Conservation (phyloP, 2,113 vertebrate species). For the Caranx ignobilis region DNA sequence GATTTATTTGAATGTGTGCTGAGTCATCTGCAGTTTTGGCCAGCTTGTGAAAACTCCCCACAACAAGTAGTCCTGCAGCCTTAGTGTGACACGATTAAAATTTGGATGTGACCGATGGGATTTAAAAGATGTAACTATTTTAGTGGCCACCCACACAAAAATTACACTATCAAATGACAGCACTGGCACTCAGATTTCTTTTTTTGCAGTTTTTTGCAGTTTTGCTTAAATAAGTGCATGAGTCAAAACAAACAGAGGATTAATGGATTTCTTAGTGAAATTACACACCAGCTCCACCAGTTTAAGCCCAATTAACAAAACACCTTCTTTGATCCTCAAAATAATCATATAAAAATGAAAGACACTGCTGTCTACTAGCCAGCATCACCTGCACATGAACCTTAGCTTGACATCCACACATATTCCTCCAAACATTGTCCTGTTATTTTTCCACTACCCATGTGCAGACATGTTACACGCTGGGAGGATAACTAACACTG, state of each 20-base stretch:
- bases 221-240: not conserved
- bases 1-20: too few species aligned
- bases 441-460: slow-evolving; percentile 17
- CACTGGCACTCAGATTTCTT: too few species aligned
- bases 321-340: not conserved
- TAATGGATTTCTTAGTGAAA: not conserved
- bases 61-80: not conserved
- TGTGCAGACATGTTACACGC: slow-evolving; percentile 43
- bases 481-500: slow-evolving; percentile 11
- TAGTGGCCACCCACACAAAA: too few species aligned
- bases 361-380: not conserved
- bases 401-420: slow-evolving; percentile 8
- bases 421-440: not conserved
- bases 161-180: too few species aligned
- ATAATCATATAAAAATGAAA: not conserved
- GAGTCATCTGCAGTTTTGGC: too few species aligned
- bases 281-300: not conserved
- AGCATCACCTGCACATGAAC: slow-evolving; percentile 1
- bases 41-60: not conserved
- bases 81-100: not conserved
- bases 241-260: not conserved
- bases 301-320: not conserved
- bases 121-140: too few species aligned
- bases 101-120: not conserved
- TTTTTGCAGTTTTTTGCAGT: too few species aligned